Evolutionary conservation across 1,140 invertebrate species (phyloP).

Genomic region (Zaprionus kolodkinae): DNA sequence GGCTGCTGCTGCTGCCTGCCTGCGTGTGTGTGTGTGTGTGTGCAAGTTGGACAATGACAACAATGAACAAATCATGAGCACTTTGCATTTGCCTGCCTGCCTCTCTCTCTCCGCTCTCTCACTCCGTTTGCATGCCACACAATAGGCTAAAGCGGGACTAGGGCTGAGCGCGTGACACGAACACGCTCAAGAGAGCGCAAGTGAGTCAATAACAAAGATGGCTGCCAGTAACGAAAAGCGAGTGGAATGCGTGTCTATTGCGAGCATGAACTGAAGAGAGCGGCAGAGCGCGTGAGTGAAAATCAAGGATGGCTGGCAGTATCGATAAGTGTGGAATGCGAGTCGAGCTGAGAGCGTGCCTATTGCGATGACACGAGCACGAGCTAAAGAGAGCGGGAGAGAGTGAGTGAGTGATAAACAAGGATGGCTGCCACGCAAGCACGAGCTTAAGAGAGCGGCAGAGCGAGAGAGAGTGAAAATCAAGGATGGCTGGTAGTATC

Average conservation of each 20-base stretch:
- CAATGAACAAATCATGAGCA: conserved; percentile 81
- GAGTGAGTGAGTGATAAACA: no score
- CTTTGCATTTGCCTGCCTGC: conserved; percentile 54
- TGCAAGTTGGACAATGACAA: conserved; percentile 64
- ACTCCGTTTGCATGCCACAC: conserved; percentile 27
- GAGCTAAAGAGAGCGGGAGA: not conserved
- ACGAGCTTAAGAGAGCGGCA: not conserved
- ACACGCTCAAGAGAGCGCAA: not conserved
- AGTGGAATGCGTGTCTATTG: not conserved
- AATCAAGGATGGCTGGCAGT: not conserved
- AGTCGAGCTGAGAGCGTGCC: conserved; percentile 37
- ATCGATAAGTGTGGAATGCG: not conserved
- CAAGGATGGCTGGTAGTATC: not conserved
- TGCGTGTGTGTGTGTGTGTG: conserved; percentile 11
- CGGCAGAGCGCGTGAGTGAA: not conserved
- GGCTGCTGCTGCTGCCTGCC: no score
- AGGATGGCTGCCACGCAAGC: not conserved
- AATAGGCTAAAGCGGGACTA: conserved; percentile 61
- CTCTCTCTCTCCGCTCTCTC: not conserved
- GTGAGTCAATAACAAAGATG: not conserved
- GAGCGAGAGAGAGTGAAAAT: not conserved
- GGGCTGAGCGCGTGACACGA: conserved; percentile 42
- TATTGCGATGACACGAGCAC: conserved; percentile 16
- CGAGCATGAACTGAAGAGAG: not conserved
- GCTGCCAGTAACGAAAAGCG: not conserved